phyloP scores from a whole-genome alignment of 2,888 invertebrate species.

The Ophonus ardosiacus region DNA sequence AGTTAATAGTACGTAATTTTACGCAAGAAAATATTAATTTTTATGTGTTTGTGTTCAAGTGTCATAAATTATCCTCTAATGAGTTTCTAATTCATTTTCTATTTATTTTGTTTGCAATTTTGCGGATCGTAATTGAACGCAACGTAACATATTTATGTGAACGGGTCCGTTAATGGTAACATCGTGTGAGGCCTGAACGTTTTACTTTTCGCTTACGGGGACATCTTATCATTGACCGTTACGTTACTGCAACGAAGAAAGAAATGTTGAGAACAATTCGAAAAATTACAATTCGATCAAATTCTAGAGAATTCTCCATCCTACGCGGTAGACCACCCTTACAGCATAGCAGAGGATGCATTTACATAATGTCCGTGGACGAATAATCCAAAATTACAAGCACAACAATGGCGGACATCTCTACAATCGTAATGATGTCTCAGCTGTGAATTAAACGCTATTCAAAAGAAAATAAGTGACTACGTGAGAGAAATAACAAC shows the following conservation, averaged over 20 bases:
- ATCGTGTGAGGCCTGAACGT: background rate
- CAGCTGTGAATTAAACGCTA: conserved; percentile 59
- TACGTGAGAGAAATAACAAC: conserved; percentile 61
- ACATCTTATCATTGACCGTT: conserved; percentile 24
- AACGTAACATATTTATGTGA: conserved; percentile 19
- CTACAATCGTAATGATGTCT: conserved; percentile 51
- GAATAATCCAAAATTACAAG: conserved; percentile 50
- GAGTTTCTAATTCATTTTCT: background rate
- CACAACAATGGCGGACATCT: conserved; percentile 50
- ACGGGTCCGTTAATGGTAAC: conserved; percentile 19
- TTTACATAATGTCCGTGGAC: conserved; percentile 40
- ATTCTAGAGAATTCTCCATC: background rate
- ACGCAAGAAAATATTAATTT: too few relatives aligned
- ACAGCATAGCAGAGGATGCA: background rate
- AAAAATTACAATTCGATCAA: background rate
- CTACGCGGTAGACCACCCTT: conserved; percentile 35
- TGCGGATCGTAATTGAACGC: background rate
- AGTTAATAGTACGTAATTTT: too few relatives aligned
- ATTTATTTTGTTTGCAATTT: conserved; percentile 15
- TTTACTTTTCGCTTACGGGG: background rate
- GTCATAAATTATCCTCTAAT: background rate
- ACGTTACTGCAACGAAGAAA: background rate
- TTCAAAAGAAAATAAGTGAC: conserved; percentile 51
- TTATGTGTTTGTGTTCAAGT: background rate
- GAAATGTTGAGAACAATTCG: background rate